Base-by-base conservation (phyloP, 2,113 vertebrate species). In the Eurypyga helias region DNA sequence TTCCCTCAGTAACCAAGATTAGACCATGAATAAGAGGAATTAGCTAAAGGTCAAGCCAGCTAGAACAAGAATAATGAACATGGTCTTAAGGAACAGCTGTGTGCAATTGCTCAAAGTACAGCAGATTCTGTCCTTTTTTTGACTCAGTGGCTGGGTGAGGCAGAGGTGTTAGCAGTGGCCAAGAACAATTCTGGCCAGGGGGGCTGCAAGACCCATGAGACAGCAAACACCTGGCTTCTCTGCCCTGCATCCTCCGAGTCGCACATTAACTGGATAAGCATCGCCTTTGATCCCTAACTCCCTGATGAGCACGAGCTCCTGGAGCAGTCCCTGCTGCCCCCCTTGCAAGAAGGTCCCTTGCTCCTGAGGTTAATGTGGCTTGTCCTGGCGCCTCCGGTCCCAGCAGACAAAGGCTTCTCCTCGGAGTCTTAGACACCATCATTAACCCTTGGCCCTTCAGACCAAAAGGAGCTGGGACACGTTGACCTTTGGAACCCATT, bases 1-100 rank as follows among this genome's bases (percentile, higher is more conserved):
- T 76, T 46, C 54, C 73, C 81, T 91, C 73, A 89, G 78, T 77
- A 85, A 83, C 86, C 89, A 96, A 92, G 89, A 95, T 96, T 82
- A 96, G 96, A 93, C 87, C 6, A 2, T 58, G 89, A 91, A 92
- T 92, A 93, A 95, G 93, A 96, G 70, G 81, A 94, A 97, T 92
- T 91, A 93, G 83, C 87, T 91, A 94, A 97, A 97, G 96, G 94
- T 95, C 96, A 95, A 87, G 81, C 31, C 73, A 94, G 70, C 31
- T 87, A 95, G 87, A 92, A 93, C 55, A 94, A 89, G 52, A 91
- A 92, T 91, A 96, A 97, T 96, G 87, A 96, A 83, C 71, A 64
- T 0, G 0, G 48, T 89, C 83, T 96, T 69, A 95, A 91, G 83
- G 73, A 95, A 95, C 95, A 97, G 93, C 95, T 96, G 94, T 41